These are phyloP conservation scores for Agapornis canus DNA, from an alignment of 2,797 vertebrate genomes.

Conservation along the genomic window DNA sequence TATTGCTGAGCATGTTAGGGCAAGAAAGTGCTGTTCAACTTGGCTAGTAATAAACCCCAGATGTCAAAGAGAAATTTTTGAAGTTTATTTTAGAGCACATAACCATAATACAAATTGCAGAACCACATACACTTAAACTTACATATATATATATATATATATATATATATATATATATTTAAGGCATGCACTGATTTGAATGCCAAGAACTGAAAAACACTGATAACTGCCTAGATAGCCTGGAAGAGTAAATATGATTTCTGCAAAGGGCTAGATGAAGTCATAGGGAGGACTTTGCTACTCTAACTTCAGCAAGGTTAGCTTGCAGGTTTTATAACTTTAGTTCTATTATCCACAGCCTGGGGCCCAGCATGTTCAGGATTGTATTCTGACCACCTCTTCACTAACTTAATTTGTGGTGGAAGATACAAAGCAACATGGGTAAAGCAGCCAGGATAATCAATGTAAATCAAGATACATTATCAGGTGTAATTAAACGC, in stretches of 20 bases:
- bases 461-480: not conserved
- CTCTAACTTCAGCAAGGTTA: not conserved
- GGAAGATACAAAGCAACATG: not conserved
- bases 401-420: not conserved
- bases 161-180: not conserved
- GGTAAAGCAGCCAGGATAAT: not conserved
- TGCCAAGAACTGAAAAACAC: not conserved
- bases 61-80: constrained; percentile 25
- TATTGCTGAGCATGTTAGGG: constrained; percentile 7
- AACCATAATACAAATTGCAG: not conserved
- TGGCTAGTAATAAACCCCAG: constrained; percentile 43
- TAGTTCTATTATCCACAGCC: not conserved
- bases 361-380: not conserved
- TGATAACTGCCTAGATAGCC: not conserved
- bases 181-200: not conserved
- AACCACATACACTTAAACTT: not conserved
- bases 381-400: not conserved
- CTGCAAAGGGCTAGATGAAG: not conserved
- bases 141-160: not conserved
- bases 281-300: not conserved
- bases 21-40: not conserved
- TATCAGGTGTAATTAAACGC: not conserved
- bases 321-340: not conserved
- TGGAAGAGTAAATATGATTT: not conserved
- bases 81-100: not conserved